These are phyloP conservation scores for Lathamus discolor DNA, from an alignment of 2,113 vertebrate species.

Conservation along the genomic window DNA sequence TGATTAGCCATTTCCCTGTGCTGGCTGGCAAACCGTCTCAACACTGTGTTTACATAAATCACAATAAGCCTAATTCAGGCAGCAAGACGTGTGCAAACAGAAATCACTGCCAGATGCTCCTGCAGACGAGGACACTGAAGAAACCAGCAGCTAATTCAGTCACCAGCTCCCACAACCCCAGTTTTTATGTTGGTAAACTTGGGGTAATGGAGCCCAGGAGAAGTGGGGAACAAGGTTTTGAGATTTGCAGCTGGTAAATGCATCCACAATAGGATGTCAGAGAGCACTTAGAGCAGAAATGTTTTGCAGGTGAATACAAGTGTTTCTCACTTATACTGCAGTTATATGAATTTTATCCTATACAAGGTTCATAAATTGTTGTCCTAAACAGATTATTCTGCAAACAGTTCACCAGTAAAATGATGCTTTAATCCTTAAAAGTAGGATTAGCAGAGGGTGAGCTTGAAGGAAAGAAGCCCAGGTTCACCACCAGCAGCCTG, in stretches of 20 bases:
- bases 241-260: not conserved
- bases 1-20: not conserved
- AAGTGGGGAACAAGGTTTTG: not conserved
- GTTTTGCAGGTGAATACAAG: not conserved
- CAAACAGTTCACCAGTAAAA: not conserved
- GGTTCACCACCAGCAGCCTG: not conserved
- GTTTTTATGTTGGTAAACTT: not conserved
- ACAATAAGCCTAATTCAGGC: constrained; percentile 13
- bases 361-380: not conserved
- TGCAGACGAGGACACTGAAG: not conserved
- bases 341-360: not conserved
- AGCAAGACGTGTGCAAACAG: not conserved
- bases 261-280: not conserved
- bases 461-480: not conserved
- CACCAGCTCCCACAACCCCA: not conserved
- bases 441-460: not conserved
- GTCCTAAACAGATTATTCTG: not conserved
- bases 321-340: fast-evolving
- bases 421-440: not conserved
- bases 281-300: not conserved
- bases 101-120: not conserved
- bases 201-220: not conserved
- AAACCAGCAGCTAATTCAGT: not conserved
- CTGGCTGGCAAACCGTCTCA: not conserved
- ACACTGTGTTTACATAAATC: constrained; percentile 23